Evolutionary conservation across 2,888 invertebrate species (phyloP).

Genomic region (Macrophya alboannulata): DNA sequence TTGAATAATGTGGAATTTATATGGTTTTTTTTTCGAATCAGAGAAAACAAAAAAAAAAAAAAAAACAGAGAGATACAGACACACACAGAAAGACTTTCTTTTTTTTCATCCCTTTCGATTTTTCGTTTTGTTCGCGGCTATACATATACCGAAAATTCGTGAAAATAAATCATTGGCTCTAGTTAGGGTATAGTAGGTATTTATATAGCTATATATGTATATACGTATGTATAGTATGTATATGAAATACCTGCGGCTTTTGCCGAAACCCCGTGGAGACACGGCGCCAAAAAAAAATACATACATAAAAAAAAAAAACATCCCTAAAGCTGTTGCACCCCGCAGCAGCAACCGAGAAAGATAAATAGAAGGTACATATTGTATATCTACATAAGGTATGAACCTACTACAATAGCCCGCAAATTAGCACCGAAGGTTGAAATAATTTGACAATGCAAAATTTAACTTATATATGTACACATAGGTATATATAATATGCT

Average conservation of each 20-base stretch:
- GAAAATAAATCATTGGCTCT: constrained; percentile 17
- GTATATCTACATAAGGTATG: no score
- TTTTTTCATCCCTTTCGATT: background rate
- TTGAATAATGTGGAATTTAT: background rate
- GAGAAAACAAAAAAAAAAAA: background rate
- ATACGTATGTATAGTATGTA: background rate
- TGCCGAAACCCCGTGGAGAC: constrained; percentile 24
- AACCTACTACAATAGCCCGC: constrained; percentile 33
- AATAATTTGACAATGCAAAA: constrained; percentile 6
- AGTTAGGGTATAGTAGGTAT: background rate
- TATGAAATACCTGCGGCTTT: constrained; percentile 13
- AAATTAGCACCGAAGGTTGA: constrained; percentile 6
- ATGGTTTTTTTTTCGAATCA: background rate
- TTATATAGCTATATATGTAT: background rate
- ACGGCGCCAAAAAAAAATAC: background rate
- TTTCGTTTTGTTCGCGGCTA: background rate
- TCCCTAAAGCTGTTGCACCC: background rate
- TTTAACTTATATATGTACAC: background rate
- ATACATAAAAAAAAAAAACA: no score
- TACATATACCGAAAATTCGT: background rate
- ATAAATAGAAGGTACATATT: constrained; percentile 22
- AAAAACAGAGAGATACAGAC: background rate
- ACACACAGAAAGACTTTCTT: background rate
- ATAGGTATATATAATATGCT: background rate
- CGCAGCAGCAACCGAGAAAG: background rate